These are phyloP conservation scores for Forbesichthys papilliferus DNA, from an alignment of 2,113 vertebrate species.

Conservation along the genomic window DNA sequence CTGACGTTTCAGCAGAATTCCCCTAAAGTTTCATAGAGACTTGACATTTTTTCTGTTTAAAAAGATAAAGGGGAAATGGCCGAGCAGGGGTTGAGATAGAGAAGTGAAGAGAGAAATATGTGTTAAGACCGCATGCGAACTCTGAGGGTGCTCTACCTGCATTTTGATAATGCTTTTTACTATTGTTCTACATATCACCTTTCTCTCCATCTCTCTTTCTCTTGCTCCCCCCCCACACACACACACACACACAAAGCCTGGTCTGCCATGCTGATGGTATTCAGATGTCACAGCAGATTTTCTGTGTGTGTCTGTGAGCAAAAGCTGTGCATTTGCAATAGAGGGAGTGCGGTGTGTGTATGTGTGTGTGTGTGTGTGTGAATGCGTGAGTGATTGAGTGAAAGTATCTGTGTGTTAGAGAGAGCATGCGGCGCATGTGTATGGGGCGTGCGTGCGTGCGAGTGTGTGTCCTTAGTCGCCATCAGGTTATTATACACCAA, in stretches of 20 bases:
- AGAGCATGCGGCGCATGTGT: background rate
- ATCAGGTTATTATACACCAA: slow-evolving; percentile 74
- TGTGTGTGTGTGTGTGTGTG: slow-evolving; percentile 12
- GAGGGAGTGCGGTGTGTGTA: background rate
- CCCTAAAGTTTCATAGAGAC: too few species aligned
- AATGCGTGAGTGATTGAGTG: slow-evolving; percentile 25
- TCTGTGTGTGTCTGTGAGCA: background rate
- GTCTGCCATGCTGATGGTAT: slow-evolving; percentile 56
- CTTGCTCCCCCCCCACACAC: background rate
- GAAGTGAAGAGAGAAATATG: background rate
- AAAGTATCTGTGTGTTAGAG: slow-evolving; percentile 1
- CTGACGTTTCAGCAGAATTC: too few species aligned
- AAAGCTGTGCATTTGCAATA: background rate
- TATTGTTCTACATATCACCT: slow-evolving; percentile 28
- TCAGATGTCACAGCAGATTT: slow-evolving; percentile 58
- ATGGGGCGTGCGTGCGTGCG: background rate
- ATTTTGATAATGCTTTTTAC: slow-evolving; percentile 42
- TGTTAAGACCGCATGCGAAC: background rate
- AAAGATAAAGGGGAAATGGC: too few species aligned
- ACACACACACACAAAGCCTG: slow-evolving; percentile 27
- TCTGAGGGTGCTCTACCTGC: slow-evolving; percentile 28
- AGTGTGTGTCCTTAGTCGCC: slow-evolving; percentile 69
- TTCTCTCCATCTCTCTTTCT: slow-evolving; percentile 24
- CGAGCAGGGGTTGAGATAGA: background rate
- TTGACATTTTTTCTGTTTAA: too few species aligned